Percentiles rank a stretch among this genome's conserved stretches.
phyloP scores from a whole-genome alignment of 1,140 invertebrate genomes.

The Ridgeia piscesae region DNA sequence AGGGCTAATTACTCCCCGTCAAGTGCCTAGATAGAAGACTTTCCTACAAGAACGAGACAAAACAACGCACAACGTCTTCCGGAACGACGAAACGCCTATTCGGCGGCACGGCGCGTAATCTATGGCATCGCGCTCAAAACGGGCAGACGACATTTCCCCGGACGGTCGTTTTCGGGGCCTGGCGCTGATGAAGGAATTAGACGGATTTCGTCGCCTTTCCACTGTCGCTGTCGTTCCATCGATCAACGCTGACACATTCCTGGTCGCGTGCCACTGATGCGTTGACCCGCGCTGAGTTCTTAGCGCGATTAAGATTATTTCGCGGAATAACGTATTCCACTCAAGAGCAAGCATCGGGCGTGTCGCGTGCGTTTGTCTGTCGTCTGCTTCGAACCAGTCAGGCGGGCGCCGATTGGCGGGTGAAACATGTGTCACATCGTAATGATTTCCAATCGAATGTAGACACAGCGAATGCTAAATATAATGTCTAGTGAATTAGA shows the following conservation, averaged over 20 bases:
- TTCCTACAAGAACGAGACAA: neutral
- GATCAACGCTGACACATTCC: neutral
- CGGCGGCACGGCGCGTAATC: neutral
- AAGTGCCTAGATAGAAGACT: neutral
- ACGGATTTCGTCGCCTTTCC: neutral
- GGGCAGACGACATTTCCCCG: neutral
- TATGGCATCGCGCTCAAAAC: neutral
- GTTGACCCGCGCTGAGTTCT: neutral
- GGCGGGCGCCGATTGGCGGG: too few relatives aligned
- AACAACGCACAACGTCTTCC: neutral
- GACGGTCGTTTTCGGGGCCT: slow-evolving; percentile 2
- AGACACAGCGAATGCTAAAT: too few relatives aligned
- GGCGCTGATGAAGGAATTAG: neutral
- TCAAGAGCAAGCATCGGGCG: neutral
- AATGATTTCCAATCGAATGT: too few relatives aligned
- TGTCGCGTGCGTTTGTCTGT: neutral
- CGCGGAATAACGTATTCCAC: neutral
- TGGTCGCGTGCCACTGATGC: neutral
- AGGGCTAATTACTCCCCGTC: neutral
- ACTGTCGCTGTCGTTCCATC: neutral
- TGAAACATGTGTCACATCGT: too few relatives aligned
- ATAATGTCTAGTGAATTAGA: too few relatives aligned
- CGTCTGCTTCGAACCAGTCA: neutral
- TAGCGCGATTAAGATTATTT: neutral
- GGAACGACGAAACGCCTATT: neutral